These are phyloP conservation scores for Thamnophis elegans DNA, from an alignment of 2,797 vertebrate genomes.

Conservation along the genomic window DNA sequence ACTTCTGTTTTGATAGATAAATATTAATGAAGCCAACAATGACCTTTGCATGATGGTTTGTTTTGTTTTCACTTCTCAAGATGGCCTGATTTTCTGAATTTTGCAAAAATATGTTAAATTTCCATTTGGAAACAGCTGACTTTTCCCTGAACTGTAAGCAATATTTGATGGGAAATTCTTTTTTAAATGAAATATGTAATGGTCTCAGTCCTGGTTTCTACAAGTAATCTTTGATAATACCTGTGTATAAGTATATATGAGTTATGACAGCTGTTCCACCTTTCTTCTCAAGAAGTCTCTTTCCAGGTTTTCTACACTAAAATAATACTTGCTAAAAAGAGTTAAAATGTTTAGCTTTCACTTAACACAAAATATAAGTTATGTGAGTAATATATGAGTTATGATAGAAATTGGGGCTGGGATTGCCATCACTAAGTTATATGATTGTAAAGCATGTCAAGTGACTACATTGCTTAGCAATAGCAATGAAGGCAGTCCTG, in stretches of 20 bases:
- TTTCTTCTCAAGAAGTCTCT: slow-evolving; percentile 92
- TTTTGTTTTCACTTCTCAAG: not conserved
- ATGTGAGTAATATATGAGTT: not conserved
- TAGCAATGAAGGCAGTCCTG: not conserved
- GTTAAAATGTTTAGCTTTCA: slow-evolving; percentile 46
- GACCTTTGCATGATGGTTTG: not conserved
- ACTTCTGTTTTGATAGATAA: not conserved
- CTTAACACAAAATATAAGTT: slow-evolving; percentile 2
- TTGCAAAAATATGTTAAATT: not conserved
- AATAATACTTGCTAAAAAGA: slow-evolving; percentile 91
- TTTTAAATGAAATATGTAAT: not conserved
- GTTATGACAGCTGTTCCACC: slow-evolving; percentile 77
- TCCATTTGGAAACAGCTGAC: not conserved
- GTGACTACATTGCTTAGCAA: not conserved
- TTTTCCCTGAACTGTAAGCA: not conserved
- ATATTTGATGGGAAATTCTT: not conserved
- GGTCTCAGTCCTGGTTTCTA: not conserved
- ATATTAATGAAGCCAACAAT: not conserved
- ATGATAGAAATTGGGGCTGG: not conserved
- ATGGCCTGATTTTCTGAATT: not conserved
- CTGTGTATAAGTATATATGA: not conserved
- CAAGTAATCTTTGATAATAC: not conserved
- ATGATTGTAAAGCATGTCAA: not conserved
- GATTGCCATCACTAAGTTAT: not conserved
- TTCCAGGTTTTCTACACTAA: slow-evolving; percentile 94